These are phyloP conservation scores for Drosophila birchii DNA, from an alignment of 2,888 invertebrate genomes.

Conservation along the genomic window DNA sequence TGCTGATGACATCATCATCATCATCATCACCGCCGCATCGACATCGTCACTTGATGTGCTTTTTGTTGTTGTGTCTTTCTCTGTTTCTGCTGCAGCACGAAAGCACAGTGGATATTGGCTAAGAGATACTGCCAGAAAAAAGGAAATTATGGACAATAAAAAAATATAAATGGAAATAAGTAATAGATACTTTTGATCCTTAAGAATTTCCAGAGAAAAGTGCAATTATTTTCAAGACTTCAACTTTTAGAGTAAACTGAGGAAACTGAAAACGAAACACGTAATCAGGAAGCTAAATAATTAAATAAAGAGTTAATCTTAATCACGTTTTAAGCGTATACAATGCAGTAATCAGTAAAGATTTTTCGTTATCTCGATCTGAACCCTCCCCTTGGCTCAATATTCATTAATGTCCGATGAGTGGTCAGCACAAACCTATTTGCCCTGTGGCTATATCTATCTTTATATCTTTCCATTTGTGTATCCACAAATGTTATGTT, in stretches of 20 bases:
- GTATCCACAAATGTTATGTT: conserved; percentile 12
- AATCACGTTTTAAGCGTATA: neutral
- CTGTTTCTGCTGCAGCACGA: conserved; percentile 16
- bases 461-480: conserved; percentile 5
- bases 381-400: no score
- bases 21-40: conserved; percentile 14
- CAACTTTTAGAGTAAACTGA: no score
- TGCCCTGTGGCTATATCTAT: neutral
- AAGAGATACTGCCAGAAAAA: neutral
- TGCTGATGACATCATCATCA: conserved; percentile 41
- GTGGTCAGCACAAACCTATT: neutral
- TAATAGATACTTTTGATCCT: neutral
- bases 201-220: no score
- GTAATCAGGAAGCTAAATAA: no score
- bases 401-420: neutral
- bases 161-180: no score
- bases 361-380: no score
- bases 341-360: neutral
- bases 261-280: no score
- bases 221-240: no score
- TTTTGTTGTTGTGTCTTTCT: conserved; percentile 1
- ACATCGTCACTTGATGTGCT: conserved; percentile 19
- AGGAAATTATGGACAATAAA: no score
- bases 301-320: no score
- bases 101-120: conserved; percentile 13